Base-by-base conservation (phyloP, 2,113 vertebrate genomes). In the Tragelaphus scriptus region DNA sequence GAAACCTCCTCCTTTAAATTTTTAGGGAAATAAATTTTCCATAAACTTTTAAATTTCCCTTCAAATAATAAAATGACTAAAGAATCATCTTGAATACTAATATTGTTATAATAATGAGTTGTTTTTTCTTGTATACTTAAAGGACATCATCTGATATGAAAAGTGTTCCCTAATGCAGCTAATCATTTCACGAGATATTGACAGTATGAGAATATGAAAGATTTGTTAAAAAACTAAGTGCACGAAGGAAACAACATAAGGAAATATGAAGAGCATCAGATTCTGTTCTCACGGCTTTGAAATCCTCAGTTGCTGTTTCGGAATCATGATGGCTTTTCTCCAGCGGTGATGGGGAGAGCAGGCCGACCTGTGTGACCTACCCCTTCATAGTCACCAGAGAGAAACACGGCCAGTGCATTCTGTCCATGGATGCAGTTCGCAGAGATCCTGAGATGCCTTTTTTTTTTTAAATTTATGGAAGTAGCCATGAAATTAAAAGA, bases 41-140 rank as follows among this genome's bases (percentile, higher is more conserved):
- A 49, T 85, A 91, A 80, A 49, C 16, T 28, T 16, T 32, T 26
- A 10, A 61, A 68, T 96, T 94, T 63, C 28, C 30, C 32, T 47
- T 95, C 26, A 94, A 93, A 88, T 88, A 94, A 92, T 47, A 91
- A 86, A 87, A 63, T 79, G 30, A 71, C 53, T 59, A 13, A 95
- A 91, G 91, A 97, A n/a, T 10, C 36, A 80, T 56, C 8, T 82
- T 65, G 47, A 77, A 93, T 79, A 87, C 55, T 58, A 61, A 63
- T 26, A 95, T 19, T 87, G 40, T 89, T 91, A 75, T 40, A 90
- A 40, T 26, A 88, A 86, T 53, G 44, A 86, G 10, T 55, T 96
- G 30, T 30, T 95, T 96, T 90, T 32, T 44, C 15, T 77, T 95
- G 30, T 81, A 12, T 81, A 79, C 53, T 40, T 32, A 88, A 80